phyloP scores from a whole-genome alignment of 2,888 invertebrate genomes.

The Drosophila anomelani region DNA sequence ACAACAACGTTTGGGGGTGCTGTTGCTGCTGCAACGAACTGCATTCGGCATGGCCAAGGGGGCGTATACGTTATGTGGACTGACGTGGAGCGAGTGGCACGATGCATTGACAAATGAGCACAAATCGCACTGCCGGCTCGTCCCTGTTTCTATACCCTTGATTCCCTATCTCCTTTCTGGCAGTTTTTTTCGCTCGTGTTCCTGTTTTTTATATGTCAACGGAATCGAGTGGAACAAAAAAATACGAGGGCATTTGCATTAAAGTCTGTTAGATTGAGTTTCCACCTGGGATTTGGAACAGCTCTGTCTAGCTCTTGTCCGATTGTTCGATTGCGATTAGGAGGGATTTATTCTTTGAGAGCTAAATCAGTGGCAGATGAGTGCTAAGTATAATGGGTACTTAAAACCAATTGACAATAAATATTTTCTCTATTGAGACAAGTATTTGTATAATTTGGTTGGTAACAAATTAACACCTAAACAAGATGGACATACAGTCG shows the following conservation, averaged over 20 bases:
- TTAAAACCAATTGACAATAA: neutral
- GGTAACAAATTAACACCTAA: too few relatives aligned
- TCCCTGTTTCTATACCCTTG: conserved; percentile 44
- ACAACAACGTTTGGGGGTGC: conserved; percentile 12
- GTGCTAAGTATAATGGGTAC: too few relatives aligned
- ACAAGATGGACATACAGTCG: too few relatives aligned
- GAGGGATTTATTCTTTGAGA: neutral
- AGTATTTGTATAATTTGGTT: too few relatives aligned
- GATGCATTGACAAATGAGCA: conserved; percentile 62
- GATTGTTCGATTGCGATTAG: conserved; percentile 6
- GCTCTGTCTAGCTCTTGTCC: conserved; percentile 4
- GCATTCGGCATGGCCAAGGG: conserved; percentile 57
- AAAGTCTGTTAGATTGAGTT: conserved; percentile 29
- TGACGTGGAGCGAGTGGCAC: conserved; percentile 47
- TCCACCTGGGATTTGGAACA: conserved; percentile 20
- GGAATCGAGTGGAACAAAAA: conserved; percentile 12
- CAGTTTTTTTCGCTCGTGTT: conserved; percentile 21
- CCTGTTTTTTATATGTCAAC: conserved; percentile 32
- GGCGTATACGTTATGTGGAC: conserved; percentile 62
- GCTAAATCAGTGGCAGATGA: neutral
- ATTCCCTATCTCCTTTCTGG: conserved; percentile 14
- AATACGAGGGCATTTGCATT: conserved; percentile 35
- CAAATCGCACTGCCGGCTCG: conserved; percentile 58
- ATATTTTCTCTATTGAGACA: too few relatives aligned
- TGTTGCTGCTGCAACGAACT: neutral